Base-by-base conservation (phyloP, 2,797 vertebrate species). In the Lates japonicus region DNA sequence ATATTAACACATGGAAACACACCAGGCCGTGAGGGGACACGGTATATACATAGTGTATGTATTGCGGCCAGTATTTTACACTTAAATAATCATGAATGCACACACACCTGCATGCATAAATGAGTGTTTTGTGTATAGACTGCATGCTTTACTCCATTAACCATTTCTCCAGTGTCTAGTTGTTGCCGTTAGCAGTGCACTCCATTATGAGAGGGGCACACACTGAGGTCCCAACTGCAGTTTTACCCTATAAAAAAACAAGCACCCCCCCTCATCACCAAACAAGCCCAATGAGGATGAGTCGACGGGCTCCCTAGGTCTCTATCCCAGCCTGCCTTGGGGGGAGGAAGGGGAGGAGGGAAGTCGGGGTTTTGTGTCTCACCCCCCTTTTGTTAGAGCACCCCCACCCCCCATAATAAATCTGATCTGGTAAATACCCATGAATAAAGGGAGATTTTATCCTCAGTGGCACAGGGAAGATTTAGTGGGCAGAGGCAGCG, bases 371-470 rank as follows among this genome's bases (percentile, higher is more conserved):
- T 90, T 90, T 87, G 80, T 83, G 83, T 77, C 80, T 75, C 86
- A 61, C 77, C 83, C 81, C 81, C 84, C 93, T 91, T 95, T 95
- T 95, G 94, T 95, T 93, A 91, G 90, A 91, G 87, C 82, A 84
- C 90, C 88, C 86, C 25, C 25, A 1, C 25, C 25, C n/a, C 86
- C 77, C 61, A 78, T 93, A 93, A 96, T 96, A 96, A 96, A 96
- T 96, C 94, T 94, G 84, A 93, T 92, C 92, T 94, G 88, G 93
- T 95, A 95, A 95, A 95, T 94, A 95, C 90, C 94, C 94, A 95
- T 94, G 92, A 95, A 95, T 95, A 96, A 94, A 95, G 92, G 92
- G 87, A 94, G 91, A 95, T 95, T 95, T 95, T 94, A 93, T 94
- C 91, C 92, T 94, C 84, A 12, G 92, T 94, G 94, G 94, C 93